A percentile compares a stretch with the other conserved stretches of the same genome.
These are phyloP conservation scores for Heliocidaris tuberculata DNA, from an alignment of 35 echinoderm and acorn worm species.

Conservation along the genomic window DNA sequence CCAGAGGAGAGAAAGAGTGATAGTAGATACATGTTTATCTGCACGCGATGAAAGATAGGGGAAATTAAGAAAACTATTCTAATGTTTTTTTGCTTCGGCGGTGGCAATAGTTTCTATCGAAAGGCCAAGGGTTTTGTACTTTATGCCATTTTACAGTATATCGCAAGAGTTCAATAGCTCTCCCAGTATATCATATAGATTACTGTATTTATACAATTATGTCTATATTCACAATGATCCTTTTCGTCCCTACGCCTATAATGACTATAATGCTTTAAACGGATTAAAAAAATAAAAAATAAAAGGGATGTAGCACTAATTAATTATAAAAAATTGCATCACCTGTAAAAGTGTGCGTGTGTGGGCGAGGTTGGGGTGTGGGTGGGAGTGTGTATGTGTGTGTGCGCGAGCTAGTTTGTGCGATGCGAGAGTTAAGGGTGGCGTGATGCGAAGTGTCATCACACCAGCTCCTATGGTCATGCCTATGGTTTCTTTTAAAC, in stretches of 20 bases:
- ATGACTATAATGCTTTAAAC: no score
- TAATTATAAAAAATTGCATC: no score
- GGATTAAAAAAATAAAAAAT: no score
- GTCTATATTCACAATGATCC: no score
- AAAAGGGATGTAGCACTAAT: no score
- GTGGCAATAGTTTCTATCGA: not conserved
- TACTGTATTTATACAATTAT: no score
- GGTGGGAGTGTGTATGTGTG: not conserved
- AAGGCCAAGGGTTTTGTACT: not conserved
- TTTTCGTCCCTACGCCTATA: no score
- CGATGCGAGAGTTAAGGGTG: not conserved
- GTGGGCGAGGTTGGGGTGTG: not conserved
- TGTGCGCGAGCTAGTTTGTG: not conserved
- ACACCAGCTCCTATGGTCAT: no score
- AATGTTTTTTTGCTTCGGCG: not conserved
- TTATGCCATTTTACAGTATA: not conserved
- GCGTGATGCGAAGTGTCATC: not conserved
- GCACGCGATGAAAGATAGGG: not conserved
- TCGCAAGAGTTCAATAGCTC: not conserved
- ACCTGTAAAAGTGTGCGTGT: not conserved
- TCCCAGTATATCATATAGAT: not conserved
- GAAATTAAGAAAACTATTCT: not conserved
- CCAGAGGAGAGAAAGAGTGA: not conserved
- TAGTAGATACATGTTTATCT: constrained; percentile 13
- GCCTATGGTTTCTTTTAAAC: not conserved